A percentile compares a stretch with the other conserved stretches of the same genome.
Evolutionary conservation across 2,888 invertebrate genomes (phyloP).

Genomic region (Carpatolechia fugitivella): DNA sequence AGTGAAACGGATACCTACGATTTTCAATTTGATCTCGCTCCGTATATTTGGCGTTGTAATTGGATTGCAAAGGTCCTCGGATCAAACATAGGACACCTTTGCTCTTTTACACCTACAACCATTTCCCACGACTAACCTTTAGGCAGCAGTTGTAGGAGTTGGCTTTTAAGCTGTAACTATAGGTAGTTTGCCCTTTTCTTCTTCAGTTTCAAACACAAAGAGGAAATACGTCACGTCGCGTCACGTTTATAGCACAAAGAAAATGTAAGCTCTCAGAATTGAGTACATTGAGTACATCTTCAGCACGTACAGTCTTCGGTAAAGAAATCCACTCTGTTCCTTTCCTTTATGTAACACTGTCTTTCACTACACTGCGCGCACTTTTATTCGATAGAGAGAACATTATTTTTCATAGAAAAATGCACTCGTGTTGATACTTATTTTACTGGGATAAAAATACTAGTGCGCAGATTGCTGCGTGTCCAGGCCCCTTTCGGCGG

Average conservation of each 20-base stretch:
- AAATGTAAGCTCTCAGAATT: not conserved
- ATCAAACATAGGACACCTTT: not conserved
- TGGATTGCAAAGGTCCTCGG: too few relatives aligned
- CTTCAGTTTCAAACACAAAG: not conserved
- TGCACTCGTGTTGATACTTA: constrained; percentile 27
- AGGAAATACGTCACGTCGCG: not conserved
- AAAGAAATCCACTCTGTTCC: not conserved
- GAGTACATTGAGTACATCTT: not conserved
- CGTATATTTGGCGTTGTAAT: too few relatives aligned
- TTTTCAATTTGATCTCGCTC: too few relatives aligned
- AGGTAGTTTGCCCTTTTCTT: not conserved
- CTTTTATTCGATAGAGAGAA: constrained; percentile 19
- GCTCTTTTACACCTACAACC: not conserved
- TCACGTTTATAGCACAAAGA: not conserved
- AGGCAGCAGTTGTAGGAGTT: not conserved
- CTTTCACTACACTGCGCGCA: not conserved
- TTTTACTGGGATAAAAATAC: constrained; percentile 20
- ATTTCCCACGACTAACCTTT: not conserved
- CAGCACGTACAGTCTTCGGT: not conserved
- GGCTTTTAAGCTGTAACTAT: not conserved
- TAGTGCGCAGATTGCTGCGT: constrained; percentile 57
- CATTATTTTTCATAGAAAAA: constrained; percentile 49
- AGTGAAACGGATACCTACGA: too few relatives aligned
- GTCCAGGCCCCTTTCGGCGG: constrained; percentile 64
- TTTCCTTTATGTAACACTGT: constrained; percentile 8